Percentiles rank a stretch among this genome's conserved stretches.
Conservation (phyloP, 1,140 invertebrate genomes). For the Drosophila sucinea region DNA sequence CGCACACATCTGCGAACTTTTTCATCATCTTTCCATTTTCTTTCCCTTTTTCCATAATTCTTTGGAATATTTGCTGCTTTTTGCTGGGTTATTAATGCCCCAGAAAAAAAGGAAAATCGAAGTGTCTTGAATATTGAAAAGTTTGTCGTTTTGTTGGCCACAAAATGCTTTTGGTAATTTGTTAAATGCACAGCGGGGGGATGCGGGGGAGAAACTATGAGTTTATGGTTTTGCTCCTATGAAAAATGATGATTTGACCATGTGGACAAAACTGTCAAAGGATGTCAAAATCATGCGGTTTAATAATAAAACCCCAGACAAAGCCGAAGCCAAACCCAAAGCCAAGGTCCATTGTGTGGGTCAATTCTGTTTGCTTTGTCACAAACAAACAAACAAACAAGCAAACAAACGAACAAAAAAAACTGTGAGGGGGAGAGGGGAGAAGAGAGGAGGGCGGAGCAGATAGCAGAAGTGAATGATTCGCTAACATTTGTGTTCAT, state of each 20-base stretch:
- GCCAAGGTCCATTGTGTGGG: slow-evolving; percentile 9
- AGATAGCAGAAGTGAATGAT: neutral
- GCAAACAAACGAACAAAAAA: too few species aligned
- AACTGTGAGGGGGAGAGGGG: neutral
- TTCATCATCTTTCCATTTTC: slow-evolving; percentile 50
- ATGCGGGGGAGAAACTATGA: slow-evolving; percentile 47
- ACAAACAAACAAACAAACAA: neutral
- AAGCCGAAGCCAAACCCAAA: slow-evolving; percentile 34
- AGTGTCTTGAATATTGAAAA: slow-evolving; percentile 67
- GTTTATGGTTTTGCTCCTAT: slow-evolving; percentile 56
- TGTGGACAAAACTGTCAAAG: slow-evolving; percentile 78
- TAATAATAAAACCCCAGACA: slow-evolving; percentile 54
- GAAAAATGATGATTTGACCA: slow-evolving; percentile 78
- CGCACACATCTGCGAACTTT: slow-evolving; percentile 54
- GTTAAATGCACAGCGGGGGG: slow-evolving; percentile 47
- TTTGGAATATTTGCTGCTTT: slow-evolving; percentile 34
- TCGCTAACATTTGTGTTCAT: slow-evolving; percentile 20
- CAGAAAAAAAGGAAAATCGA: slow-evolving; percentile 43
- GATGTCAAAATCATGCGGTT: slow-evolving; percentile 78
- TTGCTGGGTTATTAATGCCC: slow-evolving; percentile 52
- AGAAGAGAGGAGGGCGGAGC: neutral
- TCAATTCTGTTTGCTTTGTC: slow-evolving; percentile 9
- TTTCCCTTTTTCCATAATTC: slow-evolving; percentile 37
- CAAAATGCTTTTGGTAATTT: slow-evolving; percentile 67
- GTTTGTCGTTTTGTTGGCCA: slow-evolving; percentile 32